Evolutionary conservation across 2,113 vertebrate genomes (phyloP).

Genomic region (Synchiropus splendidus): DNA sequence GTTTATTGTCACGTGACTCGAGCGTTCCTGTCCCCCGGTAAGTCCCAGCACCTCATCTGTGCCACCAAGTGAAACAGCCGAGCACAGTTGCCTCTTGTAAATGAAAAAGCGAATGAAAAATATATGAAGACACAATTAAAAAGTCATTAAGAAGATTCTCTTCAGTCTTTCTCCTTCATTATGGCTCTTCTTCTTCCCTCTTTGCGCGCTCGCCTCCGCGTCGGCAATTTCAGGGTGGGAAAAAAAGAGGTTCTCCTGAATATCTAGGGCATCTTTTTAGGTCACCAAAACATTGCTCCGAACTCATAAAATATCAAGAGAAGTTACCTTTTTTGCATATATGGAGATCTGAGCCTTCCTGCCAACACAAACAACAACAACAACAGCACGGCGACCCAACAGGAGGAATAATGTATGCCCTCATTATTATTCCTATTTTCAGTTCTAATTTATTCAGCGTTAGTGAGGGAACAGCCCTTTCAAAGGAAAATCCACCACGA

Average conservation of each 20-base stretch:
- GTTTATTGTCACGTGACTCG: too few relatives aligned
- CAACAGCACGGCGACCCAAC: constrained; percentile 48
- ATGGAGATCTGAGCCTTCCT: constrained; percentile 58
- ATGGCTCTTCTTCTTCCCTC: constrained; percentile 8
- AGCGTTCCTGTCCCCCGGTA: too few relatives aligned
- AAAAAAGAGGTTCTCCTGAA: constrained; percentile 54
- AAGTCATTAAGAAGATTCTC: constrained; percentile 6
- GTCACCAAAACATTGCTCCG: constrained; percentile 57
- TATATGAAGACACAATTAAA: constrained; percentile 12
- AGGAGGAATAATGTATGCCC: constrained; percentile 63
- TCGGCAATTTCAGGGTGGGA: constrained; percentile 55
- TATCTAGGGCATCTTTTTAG: constrained; percentile 67
- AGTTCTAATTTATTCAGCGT: constrained; percentile 65
- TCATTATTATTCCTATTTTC: constrained; percentile 66
- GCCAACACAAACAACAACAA: constrained; percentile 61
- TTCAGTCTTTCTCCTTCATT: constrained; percentile 2
- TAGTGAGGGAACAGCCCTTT: constrained; percentile 54
- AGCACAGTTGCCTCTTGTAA: too few relatives aligned
- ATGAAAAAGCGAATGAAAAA: too few relatives aligned
- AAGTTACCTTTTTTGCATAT: constrained; percentile 62
- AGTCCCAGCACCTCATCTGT: too few relatives aligned
- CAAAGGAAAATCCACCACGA: constrained; percentile 56
- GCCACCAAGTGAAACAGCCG: too few relatives aligned
- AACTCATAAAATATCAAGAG: constrained; percentile 56
- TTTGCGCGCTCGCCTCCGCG: constrained; percentile 16